A percentile compares a stretch with the other conserved stretches of the same genome.
phyloP scores from a whole-genome alignment of 2,113 vertebrate genomes.

The Toxotes jaculatrix region DNA sequence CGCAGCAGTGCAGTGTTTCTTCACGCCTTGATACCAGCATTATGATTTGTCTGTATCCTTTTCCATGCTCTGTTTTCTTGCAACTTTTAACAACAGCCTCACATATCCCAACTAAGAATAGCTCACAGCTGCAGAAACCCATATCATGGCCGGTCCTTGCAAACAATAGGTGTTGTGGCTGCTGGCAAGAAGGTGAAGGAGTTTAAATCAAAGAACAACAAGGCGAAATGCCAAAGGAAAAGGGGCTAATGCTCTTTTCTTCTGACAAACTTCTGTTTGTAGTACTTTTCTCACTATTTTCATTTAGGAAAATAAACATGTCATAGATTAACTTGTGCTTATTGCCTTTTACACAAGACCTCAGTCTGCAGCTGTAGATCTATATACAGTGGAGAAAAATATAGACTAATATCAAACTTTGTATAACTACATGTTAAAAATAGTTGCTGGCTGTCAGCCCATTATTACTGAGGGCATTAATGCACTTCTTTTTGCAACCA shows the following conservation, averaged over 20 bases:
- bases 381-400: background rate
- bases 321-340: background rate
- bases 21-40: background rate
- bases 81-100: conserved; percentile 9
- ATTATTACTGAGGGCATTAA: too few species aligned
- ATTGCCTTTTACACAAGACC: background rate
- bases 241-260: background rate
- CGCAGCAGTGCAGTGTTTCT: background rate
- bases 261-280: conserved; percentile 10
- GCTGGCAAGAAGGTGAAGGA: conserved; percentile 39
- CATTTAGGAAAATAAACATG: background rate
- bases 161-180: conserved; percentile 61
- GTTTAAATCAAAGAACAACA: conserved; percentile 29
- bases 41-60: background rate
- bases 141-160: conserved; percentile 16
- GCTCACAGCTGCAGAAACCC: conserved; percentile 10
- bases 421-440: background rate
- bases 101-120: conserved; percentile 44
- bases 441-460: background rate
- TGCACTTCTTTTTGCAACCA: too few species aligned
- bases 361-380: background rate
- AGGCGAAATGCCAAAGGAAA: conserved; percentile 24
- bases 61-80: conserved; percentile 1
- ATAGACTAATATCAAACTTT: background rate
- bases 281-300: background rate